Evolutionary conservation across 1,140 invertebrate genomes (phyloP).

Genomic region (Pemphigus obesinymphae): DNA sequence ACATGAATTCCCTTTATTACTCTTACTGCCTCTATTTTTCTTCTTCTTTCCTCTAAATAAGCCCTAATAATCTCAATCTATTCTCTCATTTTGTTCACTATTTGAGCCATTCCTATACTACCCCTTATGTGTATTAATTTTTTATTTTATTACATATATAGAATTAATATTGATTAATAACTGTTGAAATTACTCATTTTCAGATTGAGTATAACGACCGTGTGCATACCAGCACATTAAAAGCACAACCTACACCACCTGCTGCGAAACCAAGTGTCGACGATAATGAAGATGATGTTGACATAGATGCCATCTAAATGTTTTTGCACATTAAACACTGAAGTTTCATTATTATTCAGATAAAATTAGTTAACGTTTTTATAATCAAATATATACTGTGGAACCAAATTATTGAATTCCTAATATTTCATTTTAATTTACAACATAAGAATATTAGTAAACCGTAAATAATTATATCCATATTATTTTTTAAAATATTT

Average conservation of each 20-base stretch:
- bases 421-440: background rate
- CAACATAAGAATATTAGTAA: background rate
- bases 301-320: conserved; percentile 81
- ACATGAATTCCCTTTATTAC: no score
- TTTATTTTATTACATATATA: no score
- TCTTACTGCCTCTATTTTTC: no score
- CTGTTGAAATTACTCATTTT: conserved; percentile 37
- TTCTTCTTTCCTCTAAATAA: no score
- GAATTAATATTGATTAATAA: background rate
- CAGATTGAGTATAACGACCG: conserved; percentile 85
- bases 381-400: background rate
- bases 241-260: conserved; percentile 55
- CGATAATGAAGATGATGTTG: conserved; percentile 71
- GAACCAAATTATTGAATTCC: background rate
- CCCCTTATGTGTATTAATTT: no score
- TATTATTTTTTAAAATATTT: background rate
- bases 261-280: conserved; percentile 52
- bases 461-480: background rate
- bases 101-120: no score
- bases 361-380: background rate
- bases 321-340: background rate
- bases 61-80: no score
- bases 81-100: no score
- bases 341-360: background rate
- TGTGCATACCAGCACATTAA: conserved; percentile 68